Base-by-base conservation (phyloP, 1,140 invertebrate species). In the Uloborus diversus region DNA sequence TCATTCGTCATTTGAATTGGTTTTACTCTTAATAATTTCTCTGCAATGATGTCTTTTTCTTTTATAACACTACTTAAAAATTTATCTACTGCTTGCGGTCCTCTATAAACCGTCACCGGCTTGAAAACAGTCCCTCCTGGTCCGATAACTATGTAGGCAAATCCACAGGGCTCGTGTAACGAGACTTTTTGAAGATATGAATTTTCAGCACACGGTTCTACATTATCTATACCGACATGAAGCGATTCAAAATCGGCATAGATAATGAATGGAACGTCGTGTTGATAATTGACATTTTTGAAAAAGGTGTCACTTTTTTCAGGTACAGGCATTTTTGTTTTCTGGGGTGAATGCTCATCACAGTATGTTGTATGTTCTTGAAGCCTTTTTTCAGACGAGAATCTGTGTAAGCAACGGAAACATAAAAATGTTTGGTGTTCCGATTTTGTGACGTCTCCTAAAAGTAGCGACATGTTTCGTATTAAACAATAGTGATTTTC, bases 161-260 rank as follows among this genome's bases (percentile, higher is more conserved):
- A 61, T 9, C 57, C 57, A 30, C 57, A 61, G 4, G 57, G 7
- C 32, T 27, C 9, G 27, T 61, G 25, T 2, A 27, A 3, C 9
- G 2, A 5, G 11, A 61, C n/a, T 3, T 30, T 32, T 28, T 30
- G 25, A 13, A 28, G 27, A 9, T 27, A 53, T 14, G 9, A 9
- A 23, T 14, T 23, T 53, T n/a, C 7, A 53, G 11, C 13, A 27
- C 27, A 2, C 13, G 57, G 25, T 61, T 27, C 25, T 7, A 1
- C 4, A 5, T 4, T 13, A 27, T 61, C 2, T n/a, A 30, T 32
- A 30, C 9, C 9, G 4, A 28, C 25, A 30, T 30, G 27, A 1
- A 61, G 57, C 14, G 57, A 28, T 23, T 61, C 57, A 32, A 61
- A 61, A 27, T 61, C 57, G 4, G 57, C 28, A 9, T 61, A 61